Evolutionary conservation across 1,140 invertebrate genomes (phyloP).

Genomic region (Paralvinella palmiformis): DNA sequence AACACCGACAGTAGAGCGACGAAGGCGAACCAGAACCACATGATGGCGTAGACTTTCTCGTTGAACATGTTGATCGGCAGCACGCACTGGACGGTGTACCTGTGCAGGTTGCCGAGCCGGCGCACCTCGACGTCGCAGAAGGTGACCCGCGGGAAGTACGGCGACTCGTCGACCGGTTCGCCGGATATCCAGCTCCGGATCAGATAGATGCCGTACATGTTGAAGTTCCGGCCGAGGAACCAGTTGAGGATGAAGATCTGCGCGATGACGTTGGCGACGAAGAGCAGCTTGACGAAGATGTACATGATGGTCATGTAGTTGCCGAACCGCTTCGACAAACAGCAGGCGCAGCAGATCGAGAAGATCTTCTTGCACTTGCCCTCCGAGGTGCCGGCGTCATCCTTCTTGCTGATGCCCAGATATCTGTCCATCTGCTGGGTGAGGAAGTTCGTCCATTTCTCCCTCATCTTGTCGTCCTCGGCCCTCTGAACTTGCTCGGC

Average conservation of each 20-base stretch:
- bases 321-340: constrained; percentile 51
- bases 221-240: constrained; percentile 53
- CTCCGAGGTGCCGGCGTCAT: too few species aligned
- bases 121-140: constrained; percentile 31
- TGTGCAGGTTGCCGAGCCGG: constrained; percentile 21
- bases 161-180: constrained; percentile 45
- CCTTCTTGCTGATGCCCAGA: constrained; percentile 29
- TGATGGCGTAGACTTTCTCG: constrained; percentile 53
- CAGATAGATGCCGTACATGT: constrained; percentile 52
- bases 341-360: constrained; percentile 13
- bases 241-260: constrained; percentile 54
- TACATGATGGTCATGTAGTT: constrained; percentile 52
- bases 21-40: constrained; percentile 52
- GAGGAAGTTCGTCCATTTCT: constrained; percentile 19
- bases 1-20: constrained; percentile 20
- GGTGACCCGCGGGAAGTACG: constrained; percentile 28
- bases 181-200: constrained; percentile 39
- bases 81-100: constrained; percentile 47
- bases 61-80: constrained; percentile 55
- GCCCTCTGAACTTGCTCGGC: constrained; percentile 3
- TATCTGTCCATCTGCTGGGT: constrained; percentile 22
- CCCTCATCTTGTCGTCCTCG: constrained; percentile 10
- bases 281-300: constrained; percentile 53
- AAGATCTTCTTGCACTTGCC: constrained; percentile 7
- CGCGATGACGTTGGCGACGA: constrained; percentile 51